These are phyloP conservation scores for Bergia sp. DNA, from an alignment of 92 coral and sea anemone species.

Conservation along the genomic window DNA sequence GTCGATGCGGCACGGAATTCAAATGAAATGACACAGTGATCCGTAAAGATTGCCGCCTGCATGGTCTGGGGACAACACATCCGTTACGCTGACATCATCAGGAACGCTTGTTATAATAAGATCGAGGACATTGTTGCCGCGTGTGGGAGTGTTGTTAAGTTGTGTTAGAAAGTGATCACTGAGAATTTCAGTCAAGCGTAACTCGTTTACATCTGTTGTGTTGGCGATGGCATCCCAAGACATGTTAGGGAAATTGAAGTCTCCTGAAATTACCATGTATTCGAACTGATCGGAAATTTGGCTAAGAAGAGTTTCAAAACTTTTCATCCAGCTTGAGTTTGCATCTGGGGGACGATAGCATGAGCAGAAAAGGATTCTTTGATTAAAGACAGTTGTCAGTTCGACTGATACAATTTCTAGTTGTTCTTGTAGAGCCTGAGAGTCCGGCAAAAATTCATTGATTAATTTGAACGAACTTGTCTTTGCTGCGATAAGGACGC, in stretches of 20 bases:
- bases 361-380: constrained; percentile 50
- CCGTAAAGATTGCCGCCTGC: constrained; percentile 41
- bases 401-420: constrained; percentile 45
- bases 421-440: neutral
- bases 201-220: constrained; percentile 46
- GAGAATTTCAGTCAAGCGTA: constrained; percentile 40
- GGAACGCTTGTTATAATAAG: neutral
- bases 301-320: too few relatives aligned
- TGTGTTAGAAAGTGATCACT: neutral
- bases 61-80: constrained; percentile 35
- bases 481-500: constrained; percentile 53
- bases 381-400: constrained; percentile 24
- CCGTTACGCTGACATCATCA: neutral
- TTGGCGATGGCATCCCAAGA: constrained; percentile 44
- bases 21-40: constrained; percentile 50
- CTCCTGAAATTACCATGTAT: constrained; percentile 44
- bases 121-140: too few relatives aligned
- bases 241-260: constrained; percentile 51
- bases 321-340: too few relatives aligned
- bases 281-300: neutral
- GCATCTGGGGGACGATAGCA: constrained; percentile 53
- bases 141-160: neutral
- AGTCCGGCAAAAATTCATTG: neutral
- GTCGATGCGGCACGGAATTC: constrained; percentile 43
- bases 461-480: constrained; percentile 7